Evolutionary conservation across 2,888 invertebrate genomes (phyloP).

Genomic region (Thecocarcelia acutangulata): DNA sequence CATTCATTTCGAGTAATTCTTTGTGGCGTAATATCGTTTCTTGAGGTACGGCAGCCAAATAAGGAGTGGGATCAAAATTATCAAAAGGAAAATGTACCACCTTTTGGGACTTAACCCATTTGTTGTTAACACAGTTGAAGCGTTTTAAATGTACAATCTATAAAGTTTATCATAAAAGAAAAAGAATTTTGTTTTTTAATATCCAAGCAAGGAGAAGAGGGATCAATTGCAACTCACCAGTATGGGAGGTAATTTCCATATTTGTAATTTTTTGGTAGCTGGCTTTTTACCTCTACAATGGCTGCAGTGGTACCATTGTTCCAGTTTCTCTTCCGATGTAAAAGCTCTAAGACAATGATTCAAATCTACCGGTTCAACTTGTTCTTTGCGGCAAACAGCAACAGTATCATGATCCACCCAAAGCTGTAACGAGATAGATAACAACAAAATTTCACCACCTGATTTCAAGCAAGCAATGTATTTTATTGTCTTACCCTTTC

Average conservation of each 20-base stretch:
- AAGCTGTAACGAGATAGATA: slow-evolving; percentile 82
- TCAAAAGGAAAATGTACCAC: slow-evolving; percentile 94
- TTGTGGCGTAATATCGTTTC: slow-evolving; percentile 87
- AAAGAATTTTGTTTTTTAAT: not conserved
- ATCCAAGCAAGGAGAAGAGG: not conserved
- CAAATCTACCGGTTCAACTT: slow-evolving; percentile 91
- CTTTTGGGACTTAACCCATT: slow-evolving; percentile 97
- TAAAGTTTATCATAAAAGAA: slow-evolving; percentile 57
- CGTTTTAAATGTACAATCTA: slow-evolving; percentile 96
- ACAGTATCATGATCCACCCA: slow-evolving; percentile 90
- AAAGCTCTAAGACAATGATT: slow-evolving; percentile 93
- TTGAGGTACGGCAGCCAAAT: slow-evolving; percentile 90
- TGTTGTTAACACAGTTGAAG: slow-evolving; percentile 93
- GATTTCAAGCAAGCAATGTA: no score
- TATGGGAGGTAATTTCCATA: slow-evolving; percentile 94
- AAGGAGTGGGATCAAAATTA: slow-evolving; percentile 93
- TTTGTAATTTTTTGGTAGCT: slow-evolving; percentile 94
- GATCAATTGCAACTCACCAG: slow-evolving; percentile 83
- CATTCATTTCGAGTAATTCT: slow-evolving; percentile 82
- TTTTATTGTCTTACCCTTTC: slow-evolving; percentile 84
- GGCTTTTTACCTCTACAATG: slow-evolving; percentile 91
- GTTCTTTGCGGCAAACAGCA: slow-evolving; percentile 85
- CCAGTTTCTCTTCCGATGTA: slow-evolving; percentile 92
- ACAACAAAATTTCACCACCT: no score
- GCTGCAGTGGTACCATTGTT: slow-evolving; percentile 92